phyloP scores from a whole-genome alignment of 92 coral and sea anemone genomes.

The Zoanthus gigantus region DNA sequence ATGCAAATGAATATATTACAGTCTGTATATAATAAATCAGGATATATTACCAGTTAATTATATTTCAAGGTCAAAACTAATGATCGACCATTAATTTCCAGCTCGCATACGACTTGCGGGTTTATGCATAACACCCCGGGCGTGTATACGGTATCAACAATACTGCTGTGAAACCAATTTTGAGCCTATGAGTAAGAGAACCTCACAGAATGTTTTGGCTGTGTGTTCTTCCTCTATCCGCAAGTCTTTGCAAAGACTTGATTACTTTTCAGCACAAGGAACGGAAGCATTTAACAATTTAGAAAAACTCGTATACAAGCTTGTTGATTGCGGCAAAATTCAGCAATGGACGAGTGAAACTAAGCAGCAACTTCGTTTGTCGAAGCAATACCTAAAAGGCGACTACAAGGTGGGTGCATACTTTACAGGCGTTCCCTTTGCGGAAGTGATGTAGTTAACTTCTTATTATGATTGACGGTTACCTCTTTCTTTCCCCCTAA shows the following conservation, averaged over 20 bases:
- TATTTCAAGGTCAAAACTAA: background rate
- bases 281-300: slow-evolving; percentile 56
- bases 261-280: slow-evolving; percentile 62
- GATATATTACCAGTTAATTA: background rate
- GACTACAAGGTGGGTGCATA: no score
- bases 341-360: background rate
- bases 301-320: background rate
- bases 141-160: slow-evolving; percentile 12
- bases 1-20: background rate
- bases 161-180: slow-evolving; percentile 42
- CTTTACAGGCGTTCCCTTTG: background rate
- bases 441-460: background rate
- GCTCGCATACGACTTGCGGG: slow-evolving; percentile 4
- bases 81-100: slow-evolving; percentile 1
- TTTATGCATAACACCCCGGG: background rate
- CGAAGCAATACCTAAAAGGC: slow-evolving; percentile 53
- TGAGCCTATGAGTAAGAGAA: slow-evolving; percentile 18
- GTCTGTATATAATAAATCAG: background rate
- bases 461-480: background rate
- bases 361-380: slow-evolving; percentile 27
- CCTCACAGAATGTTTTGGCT: slow-evolving; percentile 16
- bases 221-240: slow-evolving; percentile 53
- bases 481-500: no score
- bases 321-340: no score
- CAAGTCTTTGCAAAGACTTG: slow-evolving; percentile 40